These are phyloP conservation scores for Ciconia maguari DNA, from an alignment of 2,113 vertebrate genomes.

Conservation along the genomic window DNA sequence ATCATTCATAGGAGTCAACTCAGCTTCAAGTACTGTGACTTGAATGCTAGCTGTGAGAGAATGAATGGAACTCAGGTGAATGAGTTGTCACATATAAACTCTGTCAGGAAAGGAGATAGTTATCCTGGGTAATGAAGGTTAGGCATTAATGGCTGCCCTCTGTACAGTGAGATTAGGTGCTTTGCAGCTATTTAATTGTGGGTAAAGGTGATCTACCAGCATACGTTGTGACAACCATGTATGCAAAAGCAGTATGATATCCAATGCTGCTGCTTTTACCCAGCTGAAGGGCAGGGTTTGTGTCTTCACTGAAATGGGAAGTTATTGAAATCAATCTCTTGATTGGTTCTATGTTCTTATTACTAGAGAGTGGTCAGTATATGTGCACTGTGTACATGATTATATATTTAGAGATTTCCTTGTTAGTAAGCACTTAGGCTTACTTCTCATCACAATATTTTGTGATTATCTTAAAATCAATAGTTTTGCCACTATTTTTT, in stretches of 20 bases:
- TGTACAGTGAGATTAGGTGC: not conserved
- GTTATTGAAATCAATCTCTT: not conserved
- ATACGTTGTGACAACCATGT: not conserved
- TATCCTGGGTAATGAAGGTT: not conserved
- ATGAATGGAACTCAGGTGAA: constrained; percentile 51
- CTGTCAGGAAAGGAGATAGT: not conserved
- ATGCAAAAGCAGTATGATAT: not conserved
- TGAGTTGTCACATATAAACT: constrained; percentile 6
- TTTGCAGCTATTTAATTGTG: not conserved
- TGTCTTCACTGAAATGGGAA: not conserved
- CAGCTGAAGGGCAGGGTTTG: not conserved
- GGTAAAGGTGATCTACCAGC: not conserved
- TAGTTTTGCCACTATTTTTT: not conserved
- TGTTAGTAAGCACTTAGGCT: not conserved
- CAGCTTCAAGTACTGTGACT: constrained; percentile 51
- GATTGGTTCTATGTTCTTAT: not conserved
- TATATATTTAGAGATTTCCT: not conserved
- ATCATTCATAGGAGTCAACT: constrained; percentile 69
- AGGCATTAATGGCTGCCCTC: not conserved
- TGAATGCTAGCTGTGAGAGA: constrained; percentile 27
- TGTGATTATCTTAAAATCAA: not conserved
- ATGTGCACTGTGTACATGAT: not conserved
- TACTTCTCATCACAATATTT: not conserved
- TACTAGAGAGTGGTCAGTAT: not conserved
- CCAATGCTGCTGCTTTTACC: not conserved